Evolutionary conservation across 2,113 vertebrate genomes (phyloP).

Genomic region (Thamnophis sirtalis): DNA sequence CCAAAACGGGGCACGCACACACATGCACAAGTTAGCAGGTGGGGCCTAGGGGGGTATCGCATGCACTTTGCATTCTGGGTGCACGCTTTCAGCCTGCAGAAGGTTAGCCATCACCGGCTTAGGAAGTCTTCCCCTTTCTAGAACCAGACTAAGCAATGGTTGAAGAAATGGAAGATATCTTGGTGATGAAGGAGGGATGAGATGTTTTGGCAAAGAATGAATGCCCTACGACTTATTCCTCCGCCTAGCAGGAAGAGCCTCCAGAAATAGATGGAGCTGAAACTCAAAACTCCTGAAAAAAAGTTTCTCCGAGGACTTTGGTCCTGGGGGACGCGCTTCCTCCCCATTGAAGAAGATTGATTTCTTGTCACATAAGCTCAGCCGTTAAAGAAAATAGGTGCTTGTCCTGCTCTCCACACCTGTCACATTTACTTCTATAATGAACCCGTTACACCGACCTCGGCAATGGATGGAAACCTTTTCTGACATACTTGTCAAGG

Average conservation of each 20-base stretch:
- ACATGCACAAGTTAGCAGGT: too few relatives aligned
- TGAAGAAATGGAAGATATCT: neutral
- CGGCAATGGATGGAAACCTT: conserved; percentile 56
- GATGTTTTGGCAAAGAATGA: neutral
- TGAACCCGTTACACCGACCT: conserved; percentile 62
- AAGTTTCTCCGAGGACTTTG: conserved; percentile 43
- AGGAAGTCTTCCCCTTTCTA: neutral
- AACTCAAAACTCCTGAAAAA: neutral
- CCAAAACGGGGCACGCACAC: too few relatives aligned
- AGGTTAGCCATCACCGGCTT: too few relatives aligned
- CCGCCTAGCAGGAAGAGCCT: neutral
- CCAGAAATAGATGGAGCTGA: neutral
- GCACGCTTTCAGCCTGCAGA: too few relatives aligned
- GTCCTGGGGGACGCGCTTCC: conserved; percentile 38
- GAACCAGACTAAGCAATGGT: too few relatives aligned
- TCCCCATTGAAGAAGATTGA: conserved; percentile 37
- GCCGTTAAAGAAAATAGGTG: conserved; percentile 59
- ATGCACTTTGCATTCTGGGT: too few relatives aligned
- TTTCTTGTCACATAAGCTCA: conserved; percentile 50
- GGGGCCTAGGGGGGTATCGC: too few relatives aligned
- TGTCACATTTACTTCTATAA: conserved; percentile 59
- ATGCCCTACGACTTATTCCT: neutral
- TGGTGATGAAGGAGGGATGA: neutral
- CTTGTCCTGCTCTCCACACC: conserved; percentile 43
- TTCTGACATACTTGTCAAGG: conserved; percentile 66